phyloP scores from a whole-genome alignment of 2,797 vertebrate genomes.

The Tenualosa thibaudeaui region DNA sequence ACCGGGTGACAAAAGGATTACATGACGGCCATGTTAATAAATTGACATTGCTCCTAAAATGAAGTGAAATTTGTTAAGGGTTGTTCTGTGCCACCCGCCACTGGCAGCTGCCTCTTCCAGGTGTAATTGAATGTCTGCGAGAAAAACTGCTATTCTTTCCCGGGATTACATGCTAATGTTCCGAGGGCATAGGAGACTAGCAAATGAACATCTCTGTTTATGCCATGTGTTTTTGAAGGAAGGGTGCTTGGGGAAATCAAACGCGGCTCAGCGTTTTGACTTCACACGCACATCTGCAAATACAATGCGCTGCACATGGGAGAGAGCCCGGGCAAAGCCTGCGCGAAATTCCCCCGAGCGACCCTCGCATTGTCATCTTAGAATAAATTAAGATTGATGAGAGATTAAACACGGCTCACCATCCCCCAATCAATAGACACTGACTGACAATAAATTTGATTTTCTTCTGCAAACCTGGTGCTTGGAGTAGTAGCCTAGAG shows the following conservation, averaged over 20 bases:
- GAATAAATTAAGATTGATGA: constrained; percentile 99
- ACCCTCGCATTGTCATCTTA: constrained; percentile 88
- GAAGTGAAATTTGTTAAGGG: constrained; percentile 81
- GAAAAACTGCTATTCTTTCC: constrained; percentile 88
- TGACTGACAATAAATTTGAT: constrained; percentile 84
- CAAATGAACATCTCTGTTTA: constrained; percentile 85
- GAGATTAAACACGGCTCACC: constrained; percentile 87
- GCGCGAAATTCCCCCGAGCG: constrained; percentile 82
- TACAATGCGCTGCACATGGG: constrained; percentile 83
- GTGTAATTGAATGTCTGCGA: constrained; percentile 89
- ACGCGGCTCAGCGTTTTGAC: constrained; percentile 67
- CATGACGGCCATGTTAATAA: constrained; percentile 87
- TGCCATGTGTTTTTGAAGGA: constrained; percentile 79
- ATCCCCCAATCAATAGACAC: constrained; percentile 82
- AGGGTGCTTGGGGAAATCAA: constrained; percentile 90
- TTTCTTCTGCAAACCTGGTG: constrained; percentile 77
- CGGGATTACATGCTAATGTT: constrained; percentile 89
- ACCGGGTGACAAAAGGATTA: constrained; percentile 85
- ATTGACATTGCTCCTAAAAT: constrained; percentile 79
- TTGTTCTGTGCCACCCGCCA: constrained; percentile 71
- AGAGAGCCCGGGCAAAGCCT: constrained; percentile 79
- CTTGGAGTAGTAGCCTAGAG: not conserved
- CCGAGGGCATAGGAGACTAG: constrained; percentile 76
- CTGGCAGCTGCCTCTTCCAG: constrained; percentile 82
- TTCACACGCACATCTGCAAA: constrained; percentile 80